A percentile compares a stretch with the other conserved stretches of the same genome.
Evolutionary conservation across 2,113 vertebrate genomes (phyloP).

Genomic region (Dicaeum eximium): DNA sequence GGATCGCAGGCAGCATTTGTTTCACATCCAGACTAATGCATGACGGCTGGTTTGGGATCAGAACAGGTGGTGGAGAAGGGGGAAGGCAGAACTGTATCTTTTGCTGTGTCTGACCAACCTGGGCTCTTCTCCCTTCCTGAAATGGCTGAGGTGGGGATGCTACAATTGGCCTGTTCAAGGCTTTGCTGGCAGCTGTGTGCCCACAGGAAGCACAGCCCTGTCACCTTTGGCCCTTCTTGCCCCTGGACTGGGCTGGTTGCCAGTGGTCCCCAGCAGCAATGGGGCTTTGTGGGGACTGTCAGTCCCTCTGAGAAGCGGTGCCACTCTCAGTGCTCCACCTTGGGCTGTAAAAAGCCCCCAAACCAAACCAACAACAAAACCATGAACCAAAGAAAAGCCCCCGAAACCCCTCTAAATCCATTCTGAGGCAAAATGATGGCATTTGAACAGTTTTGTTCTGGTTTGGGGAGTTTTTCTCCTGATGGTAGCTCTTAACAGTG

Average conservation of each 20-base stretch:
- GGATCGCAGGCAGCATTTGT: not conserved
- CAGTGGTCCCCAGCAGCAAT: fast-evolving
- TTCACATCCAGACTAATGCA: not conserved
- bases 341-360: not conserved
- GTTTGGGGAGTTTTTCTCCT: not conserved
- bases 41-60: not conserved
- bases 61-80: not conserved
- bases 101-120: not conserved
- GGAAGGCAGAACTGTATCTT: not conserved
- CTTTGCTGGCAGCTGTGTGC: not conserved
- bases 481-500: fast-evolving
- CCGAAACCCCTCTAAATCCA: not conserved
- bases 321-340: not conserved
- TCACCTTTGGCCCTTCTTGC: not conserved
- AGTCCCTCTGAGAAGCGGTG: not conserved
- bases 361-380: not conserved
- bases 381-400: not conserved
- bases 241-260: not conserved
- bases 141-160: not conserved
- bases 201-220: fast-evolving
- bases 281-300: fast-evolving
- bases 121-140: not conserved
- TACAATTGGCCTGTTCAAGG: fast-evolving
- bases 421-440: not conserved
- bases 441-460: not conserved